Evolutionary conservation across 2,113 vertebrate genomes (phyloP), one percentile per base, ranked within the genome.

Genomic region (Chaenocephalus aceratus): DNA sequence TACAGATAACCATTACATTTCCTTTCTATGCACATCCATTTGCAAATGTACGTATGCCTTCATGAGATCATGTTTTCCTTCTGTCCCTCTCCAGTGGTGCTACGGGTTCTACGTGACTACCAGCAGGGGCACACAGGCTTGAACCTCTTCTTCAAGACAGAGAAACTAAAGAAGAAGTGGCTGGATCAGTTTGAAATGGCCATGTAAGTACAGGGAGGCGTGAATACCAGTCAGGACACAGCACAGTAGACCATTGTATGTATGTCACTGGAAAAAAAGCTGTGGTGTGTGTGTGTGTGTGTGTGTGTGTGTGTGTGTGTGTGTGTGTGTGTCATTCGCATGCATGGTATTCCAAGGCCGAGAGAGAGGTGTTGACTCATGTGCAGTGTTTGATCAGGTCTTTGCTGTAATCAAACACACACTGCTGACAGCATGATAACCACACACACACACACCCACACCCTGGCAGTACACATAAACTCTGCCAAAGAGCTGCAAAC

Each of bases 141-240:
- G 97, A 99, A 92, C 94, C 94, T 99, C 89, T 98, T 97, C 77
- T 98, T 97, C 85, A 99, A 98, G 94, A 99, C 77, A 96, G 95
- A 88, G 97, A 99, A 99, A 82, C 94, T 99, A 92, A 98, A 98
- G 95, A 99, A 99, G 94, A 99, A 98, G 84, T 98, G 97, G 97
- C 95, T 99, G 80, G 97, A 99, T 73, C 97, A 98, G 86, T 99
- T 99, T 91, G 96, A 97, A 90, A 98, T 98, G 97, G 97, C 97
- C 73, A 92, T 98, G 97, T 99, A 82, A 97, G 97, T 97, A 94
- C 45, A 56, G 70, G 1, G 30, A 53, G 10, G 34, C 67, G 60
- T 6, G 12, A 52, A 67, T 46, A 21, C 49, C 30, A 65, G 48
- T 62, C 3, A 58, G 23, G 66, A 73, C 75, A 51, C 66, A 6